phyloP scores from a whole-genome alignment of 2,113 vertebrate species.

The Miniopterus natalensis region DNA sequence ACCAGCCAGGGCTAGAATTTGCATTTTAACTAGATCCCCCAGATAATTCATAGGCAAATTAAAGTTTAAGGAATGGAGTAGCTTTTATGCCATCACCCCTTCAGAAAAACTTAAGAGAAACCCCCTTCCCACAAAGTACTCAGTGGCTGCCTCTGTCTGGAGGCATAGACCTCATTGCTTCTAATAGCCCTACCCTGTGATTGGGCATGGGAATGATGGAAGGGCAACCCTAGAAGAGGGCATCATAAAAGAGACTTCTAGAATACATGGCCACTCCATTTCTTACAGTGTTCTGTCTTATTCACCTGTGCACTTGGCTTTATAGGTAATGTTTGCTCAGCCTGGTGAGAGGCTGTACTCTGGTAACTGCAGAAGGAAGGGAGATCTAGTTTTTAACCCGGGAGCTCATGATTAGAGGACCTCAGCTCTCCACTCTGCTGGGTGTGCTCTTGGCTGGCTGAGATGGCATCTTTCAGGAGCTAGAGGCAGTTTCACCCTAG shows the following conservation, averaged over 20 bases:
- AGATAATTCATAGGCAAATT: not conserved
- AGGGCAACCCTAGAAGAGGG: not conserved
- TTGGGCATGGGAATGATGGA: not conserved
- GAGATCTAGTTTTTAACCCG: not conserved
- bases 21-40: not conserved
- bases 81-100: not conserved
- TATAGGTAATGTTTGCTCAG: not conserved
- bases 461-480: not conserved
- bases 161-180: not conserved
- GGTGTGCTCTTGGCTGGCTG: not conserved
- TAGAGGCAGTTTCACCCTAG: not conserved
- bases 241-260: not conserved
- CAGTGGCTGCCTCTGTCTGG: not conserved
- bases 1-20: not conserved
- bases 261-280: not conserved
- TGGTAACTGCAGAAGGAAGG: not conserved
- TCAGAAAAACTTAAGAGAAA: conserved; percentile 6
- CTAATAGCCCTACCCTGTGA: not conserved
- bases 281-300: not conserved
- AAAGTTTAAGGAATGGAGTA: not conserved
- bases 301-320: not conserved
- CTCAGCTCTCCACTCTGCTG: not conserved
- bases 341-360: not conserved
- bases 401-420: not conserved
- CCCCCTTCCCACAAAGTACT: not conserved